phyloP scores from a whole-genome alignment of 2,888 invertebrate species.

The Auanema sp. region DNA sequence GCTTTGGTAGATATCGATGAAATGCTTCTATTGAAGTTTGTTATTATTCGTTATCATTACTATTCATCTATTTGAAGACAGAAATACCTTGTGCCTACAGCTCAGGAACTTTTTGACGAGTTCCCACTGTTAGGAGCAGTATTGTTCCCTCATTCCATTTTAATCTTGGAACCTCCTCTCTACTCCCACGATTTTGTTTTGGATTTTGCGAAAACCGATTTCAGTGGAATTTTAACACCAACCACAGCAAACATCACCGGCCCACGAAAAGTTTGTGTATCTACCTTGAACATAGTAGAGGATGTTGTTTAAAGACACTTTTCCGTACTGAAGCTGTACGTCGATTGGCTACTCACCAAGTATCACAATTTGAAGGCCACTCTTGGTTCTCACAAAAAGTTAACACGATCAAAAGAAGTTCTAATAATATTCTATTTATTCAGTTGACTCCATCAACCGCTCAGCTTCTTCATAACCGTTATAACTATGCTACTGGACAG shows the following conservation, averaged over 20 bases:
- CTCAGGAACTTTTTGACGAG: neutral
- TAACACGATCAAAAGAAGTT: neutral
- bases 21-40: constrained; percentile 22
- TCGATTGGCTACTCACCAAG: constrained; percentile 13
- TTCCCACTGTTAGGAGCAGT: constrained; percentile 7
- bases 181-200: constrained; percentile 1
- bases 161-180: constrained; percentile 12
- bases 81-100: neutral
- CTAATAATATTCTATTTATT: neutral
- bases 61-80: neutral
- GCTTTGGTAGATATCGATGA: constrained; percentile 46
- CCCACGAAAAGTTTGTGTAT: constrained; percentile 11
- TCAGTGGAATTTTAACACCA: constrained; percentile 7
- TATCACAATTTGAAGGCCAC: neutral
- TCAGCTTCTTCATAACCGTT: constrained; percentile 16
- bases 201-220: constrained; percentile 4
- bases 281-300: neutral
- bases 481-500: constrained; percentile 12
- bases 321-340: constrained; percentile 6
- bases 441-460: neutral
- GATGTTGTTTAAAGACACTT: constrained; percentile 9
- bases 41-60: neutral
- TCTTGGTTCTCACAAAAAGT: neutral
- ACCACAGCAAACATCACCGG: constrained; percentile 11
- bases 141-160: constrained; percentile 6